phyloP scores from a whole-genome alignment of 2,113 vertebrate genomes.

The Sphyrna mokarran region DNA sequence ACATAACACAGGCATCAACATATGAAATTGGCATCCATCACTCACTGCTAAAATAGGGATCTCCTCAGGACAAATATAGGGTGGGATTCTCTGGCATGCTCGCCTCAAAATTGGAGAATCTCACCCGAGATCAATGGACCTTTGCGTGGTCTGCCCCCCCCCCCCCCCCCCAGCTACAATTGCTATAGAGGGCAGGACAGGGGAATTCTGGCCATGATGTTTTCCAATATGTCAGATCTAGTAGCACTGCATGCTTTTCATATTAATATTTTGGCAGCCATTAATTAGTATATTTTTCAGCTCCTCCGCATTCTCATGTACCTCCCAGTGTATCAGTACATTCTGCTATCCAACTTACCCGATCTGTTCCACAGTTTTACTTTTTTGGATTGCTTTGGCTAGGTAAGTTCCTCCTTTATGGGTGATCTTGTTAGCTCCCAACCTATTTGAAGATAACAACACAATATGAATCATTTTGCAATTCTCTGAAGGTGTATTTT shows the following conservation, averaged over 20 bases:
- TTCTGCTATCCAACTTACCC: neutral
- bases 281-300: neutral
- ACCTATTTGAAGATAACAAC: neutral
- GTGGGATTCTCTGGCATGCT: too few relatives aligned
- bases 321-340: neutral
- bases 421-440: constrained; percentile 27
- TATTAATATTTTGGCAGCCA: neutral
- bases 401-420: constrained; percentile 23
- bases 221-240: neutral
- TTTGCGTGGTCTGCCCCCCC: too few relatives aligned
- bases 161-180: too few relatives aligned
- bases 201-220: neutral
- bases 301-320: neutral
- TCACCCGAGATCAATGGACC: too few relatives aligned
- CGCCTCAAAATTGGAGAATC: too few relatives aligned
- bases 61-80: neutral
- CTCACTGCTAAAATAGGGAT: neutral
- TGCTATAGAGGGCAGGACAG: too few relatives aligned
- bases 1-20: neutral
- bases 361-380: neutral
- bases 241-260: neutral
- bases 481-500: neutral
- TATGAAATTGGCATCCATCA: neutral
- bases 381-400: constrained; percentile 29
- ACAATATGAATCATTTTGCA: neutral